These are phyloP conservation scores for Melierax canorus DNA, from an alignment of 2,113 vertebrate genomes.

Conservation along the genomic window DNA sequence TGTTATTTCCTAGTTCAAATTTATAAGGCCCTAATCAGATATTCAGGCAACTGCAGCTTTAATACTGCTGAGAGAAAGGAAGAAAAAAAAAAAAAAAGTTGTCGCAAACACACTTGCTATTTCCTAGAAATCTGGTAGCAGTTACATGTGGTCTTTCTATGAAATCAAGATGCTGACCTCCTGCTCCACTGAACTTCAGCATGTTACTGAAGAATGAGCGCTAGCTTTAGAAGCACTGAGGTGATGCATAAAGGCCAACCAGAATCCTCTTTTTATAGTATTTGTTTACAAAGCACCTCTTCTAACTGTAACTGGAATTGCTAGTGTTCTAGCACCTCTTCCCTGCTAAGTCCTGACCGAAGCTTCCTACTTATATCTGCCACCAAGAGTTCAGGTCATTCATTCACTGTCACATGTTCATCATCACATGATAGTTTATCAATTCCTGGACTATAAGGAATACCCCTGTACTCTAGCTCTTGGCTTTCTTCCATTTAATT, in stretches of 20 bases:
- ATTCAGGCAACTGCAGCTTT: neutral
- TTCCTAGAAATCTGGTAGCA: neutral
- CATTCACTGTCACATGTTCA: neutral
- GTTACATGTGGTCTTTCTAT: neutral
- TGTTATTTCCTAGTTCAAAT: neutral
- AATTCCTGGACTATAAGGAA: neutral
- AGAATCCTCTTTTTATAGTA: neutral
- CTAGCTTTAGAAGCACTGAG: neutral
- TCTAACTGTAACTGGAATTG: neutral
- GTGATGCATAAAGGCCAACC: neutral
- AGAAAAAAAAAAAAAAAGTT: too few species aligned
- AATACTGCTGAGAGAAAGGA: neutral
- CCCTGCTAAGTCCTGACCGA: neutral
- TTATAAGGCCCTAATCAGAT: neutral
- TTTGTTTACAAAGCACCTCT: fast-evolving
- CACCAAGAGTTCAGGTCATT: neutral
- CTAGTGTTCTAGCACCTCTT: neutral
- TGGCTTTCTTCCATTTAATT: neutral
- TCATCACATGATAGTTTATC: neutral
- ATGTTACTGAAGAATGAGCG: fast-evolving
- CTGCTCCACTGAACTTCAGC: neutral
- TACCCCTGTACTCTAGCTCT: neutral
- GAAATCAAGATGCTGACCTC: neutral
- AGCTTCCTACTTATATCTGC: neutral
- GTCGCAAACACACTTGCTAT: neutral